phyloP scores from a whole-genome alignment of 2,113 vertebrate species.

The Athene noctua region DNA sequence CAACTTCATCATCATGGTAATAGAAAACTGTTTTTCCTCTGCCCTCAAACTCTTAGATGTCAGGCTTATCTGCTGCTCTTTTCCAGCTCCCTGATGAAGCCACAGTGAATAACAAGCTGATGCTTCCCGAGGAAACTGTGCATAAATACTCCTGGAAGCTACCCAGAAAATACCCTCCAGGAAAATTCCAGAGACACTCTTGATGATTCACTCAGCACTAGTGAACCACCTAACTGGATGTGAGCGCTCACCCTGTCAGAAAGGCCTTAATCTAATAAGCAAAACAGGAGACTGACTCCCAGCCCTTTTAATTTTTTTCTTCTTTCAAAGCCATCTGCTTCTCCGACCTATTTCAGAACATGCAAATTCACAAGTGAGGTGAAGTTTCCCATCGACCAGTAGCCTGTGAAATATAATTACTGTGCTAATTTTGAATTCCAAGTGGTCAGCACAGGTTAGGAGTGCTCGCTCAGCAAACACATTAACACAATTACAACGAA shows the following conservation, averaged over 20 bases:
- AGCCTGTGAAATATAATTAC: constrained; percentile 72
- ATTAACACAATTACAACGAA: neutral
- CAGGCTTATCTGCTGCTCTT: constrained; percentile 30
- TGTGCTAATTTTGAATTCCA: constrained; percentile 71
- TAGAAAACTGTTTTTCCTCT: neutral
- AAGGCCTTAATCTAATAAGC: constrained; percentile 53
- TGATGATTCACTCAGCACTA: neutral
- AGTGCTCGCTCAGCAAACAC: constrained; percentile 25
- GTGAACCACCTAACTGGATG: constrained; percentile 49
- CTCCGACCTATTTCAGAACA: constrained; percentile 65
- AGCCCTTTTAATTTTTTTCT: neutral
- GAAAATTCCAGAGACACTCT: constrained; percentile 27
- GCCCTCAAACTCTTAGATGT: constrained; percentile 11
- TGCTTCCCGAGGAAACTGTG: neutral
- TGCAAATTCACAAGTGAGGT: constrained; percentile 59
- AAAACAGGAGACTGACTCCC: constrained; percentile 48
- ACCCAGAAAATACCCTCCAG: constrained; percentile 33
- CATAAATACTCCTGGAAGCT: constrained; percentile 18
- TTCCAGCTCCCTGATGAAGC: neutral
- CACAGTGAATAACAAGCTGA: neutral
- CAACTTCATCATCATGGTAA: neutral
- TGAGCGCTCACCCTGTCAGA: neutral
- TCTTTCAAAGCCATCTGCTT: constrained; percentile 73
- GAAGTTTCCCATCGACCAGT: constrained; percentile 58
- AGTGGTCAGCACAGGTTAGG: constrained; percentile 54